A percentile compares a stretch with the other conserved stretches of the same genome.
phyloP scores from a whole-genome alignment of 2,113 vertebrate species.

The Gambusia affinis region DNA sequence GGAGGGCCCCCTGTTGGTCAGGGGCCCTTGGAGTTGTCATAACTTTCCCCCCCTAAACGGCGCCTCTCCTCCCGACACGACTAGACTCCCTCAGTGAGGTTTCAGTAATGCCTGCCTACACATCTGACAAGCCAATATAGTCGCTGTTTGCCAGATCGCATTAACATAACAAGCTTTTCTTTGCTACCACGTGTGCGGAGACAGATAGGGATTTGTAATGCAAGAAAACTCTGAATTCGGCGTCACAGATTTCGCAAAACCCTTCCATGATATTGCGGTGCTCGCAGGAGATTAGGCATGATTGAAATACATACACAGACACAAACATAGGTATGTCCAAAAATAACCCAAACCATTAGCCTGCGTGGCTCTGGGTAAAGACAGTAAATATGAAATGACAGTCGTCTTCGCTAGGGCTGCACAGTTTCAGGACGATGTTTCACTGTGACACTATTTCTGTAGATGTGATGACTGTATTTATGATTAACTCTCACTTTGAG shows the following conservation, averaged over 20 bases:
- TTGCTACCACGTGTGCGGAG: not conserved
- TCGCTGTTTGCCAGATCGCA: constrained; percentile 37
- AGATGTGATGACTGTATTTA: not conserved
- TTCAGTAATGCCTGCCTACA: constrained; percentile 26
- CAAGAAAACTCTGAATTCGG: not conserved
- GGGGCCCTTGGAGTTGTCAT: too few species aligned
- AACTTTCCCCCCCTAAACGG: too few species aligned
- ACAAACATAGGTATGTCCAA: not conserved
- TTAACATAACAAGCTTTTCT: constrained; percentile 24
- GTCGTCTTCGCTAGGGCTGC: not conserved
- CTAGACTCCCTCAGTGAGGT: constrained; percentile 9
- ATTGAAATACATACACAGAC: not conserved
- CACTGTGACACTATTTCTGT: not conserved
- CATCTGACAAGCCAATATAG: constrained; percentile 38
- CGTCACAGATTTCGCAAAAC: not conserved
- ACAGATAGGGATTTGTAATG: not conserved
- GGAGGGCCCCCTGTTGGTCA: too few species aligned
- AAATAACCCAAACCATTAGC: not conserved
- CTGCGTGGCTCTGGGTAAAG: not conserved
- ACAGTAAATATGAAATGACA: not conserved
- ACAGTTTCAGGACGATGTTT: not conserved
- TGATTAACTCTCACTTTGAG: not conserved
- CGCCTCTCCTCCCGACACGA: constrained; percentile 10
- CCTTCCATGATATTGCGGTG: not conserved
- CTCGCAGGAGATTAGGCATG: not conserved